phyloP scores from a whole-genome alignment of 2,888 invertebrate genomes.

The Neocrepidodera transversa region DNA sequence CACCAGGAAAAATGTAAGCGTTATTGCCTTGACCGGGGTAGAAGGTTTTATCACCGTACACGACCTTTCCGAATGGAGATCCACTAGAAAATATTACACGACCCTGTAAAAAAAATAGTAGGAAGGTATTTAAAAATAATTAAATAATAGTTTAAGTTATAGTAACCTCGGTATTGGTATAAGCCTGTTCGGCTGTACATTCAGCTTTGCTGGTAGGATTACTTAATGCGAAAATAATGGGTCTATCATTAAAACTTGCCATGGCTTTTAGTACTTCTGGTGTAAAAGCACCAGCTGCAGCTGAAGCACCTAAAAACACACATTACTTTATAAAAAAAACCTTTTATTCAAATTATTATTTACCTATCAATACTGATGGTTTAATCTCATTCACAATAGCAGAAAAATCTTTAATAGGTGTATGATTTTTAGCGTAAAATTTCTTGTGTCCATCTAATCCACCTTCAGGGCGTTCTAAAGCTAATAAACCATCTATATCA shows the following conservation, averaged over 20 bases:
- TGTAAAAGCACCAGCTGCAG: conserved; percentile 90
- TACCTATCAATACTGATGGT: conserved; percentile 89
- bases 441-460: conserved; percentile 74
- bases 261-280: conserved; percentile 84
- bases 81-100: conserved; percentile 94
- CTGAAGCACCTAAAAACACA: conserved; percentile 79
- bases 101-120: conserved; percentile 74
- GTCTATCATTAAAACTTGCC: conserved; percentile 85
- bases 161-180: conserved; percentile 88
- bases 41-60: conserved; percentile 78
- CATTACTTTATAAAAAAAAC: too few species aligned
- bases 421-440: conserved; percentile 79
- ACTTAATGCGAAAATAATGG: conserved; percentile 95
- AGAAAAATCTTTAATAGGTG: conserved; percentile 78
- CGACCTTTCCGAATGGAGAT: conserved; percentile 91
- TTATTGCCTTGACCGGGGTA: conserved; percentile 97
- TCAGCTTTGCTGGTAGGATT: conserved; percentile 98
- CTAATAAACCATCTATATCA: conserved; percentile 90
- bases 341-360: conserved; percentile 45
- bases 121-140: too few species aligned
- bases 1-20: conserved; percentile 96
- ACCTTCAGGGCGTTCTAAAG: conserved; percentile 71
- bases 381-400: conserved; percentile 83
- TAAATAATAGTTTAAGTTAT: too few species aligned
- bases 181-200: conserved; percentile 96